These are phyloP conservation scores for Drosophila longiperda DNA, from an alignment of 2,888 invertebrate genomes.

Conservation along the genomic window DNA sequence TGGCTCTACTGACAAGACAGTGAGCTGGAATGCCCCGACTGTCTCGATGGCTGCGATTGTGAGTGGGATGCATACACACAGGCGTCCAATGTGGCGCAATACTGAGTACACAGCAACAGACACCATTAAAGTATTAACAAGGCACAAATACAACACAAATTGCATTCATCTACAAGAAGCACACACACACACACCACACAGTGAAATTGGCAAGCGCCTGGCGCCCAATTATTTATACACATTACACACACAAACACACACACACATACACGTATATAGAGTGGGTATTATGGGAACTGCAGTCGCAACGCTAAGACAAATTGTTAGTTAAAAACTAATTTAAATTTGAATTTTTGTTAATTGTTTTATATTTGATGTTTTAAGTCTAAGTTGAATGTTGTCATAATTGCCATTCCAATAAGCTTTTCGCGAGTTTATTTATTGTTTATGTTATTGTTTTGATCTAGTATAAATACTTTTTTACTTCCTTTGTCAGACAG, in stretches of 20 bases:
- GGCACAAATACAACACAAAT: constrained; percentile 64
- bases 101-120: constrained; percentile 59
- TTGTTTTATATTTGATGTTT: constrained; percentile 31
- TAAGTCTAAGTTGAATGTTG: constrained; percentile 36
- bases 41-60: constrained; percentile 85
- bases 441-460: constrained; percentile 63
- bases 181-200: constrained; percentile 49
- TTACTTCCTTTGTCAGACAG: constrained; percentile 56
- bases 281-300: constrained; percentile 75
- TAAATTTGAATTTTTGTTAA: constrained; percentile 27
- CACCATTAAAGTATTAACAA: constrained; percentile 72
- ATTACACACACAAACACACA: constrained; percentile 24
- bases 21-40: constrained; percentile 85
- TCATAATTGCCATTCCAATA: constrained; percentile 67
- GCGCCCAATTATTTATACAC: constrained; percentile 45
- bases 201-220: constrained; percentile 53
- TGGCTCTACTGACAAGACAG: constrained; percentile 91
- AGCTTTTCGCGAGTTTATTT: constrained; percentile 40
- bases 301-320: constrained; percentile 71
- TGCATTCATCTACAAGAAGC: constrained; percentile 46
- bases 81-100: constrained; percentile 78
- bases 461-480: constrained; percentile 21
- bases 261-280: constrained; percentile 27
- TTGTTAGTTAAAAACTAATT: constrained; percentile 53
- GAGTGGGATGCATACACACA: constrained; percentile 85